Evolutionary conservation across 2,113 vertebrate species (phyloP).

Genomic region (Lycaon pictus): DNA sequence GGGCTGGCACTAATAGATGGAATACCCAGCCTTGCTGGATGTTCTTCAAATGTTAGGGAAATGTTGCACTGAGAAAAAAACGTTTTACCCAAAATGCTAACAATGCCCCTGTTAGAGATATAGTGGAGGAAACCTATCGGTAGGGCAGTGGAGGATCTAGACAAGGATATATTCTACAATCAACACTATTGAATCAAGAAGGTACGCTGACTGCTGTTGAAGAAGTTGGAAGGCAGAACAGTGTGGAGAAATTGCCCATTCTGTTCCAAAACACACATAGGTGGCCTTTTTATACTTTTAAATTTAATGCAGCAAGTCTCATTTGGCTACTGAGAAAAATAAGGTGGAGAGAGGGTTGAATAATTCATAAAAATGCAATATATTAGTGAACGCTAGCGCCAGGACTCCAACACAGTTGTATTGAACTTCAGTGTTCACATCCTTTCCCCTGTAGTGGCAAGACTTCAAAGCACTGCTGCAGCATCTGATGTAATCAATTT

Average conservation of each 20-base stretch:
- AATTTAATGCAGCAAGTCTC: background rate
- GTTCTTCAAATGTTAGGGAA: background rate
- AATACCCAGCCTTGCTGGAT: background rate
- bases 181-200: background rate
- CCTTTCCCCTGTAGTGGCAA: background rate
- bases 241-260: rapidly evolving
- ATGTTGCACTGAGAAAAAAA: background rate
- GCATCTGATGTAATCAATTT: background rate
- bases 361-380: conserved; percentile 13
- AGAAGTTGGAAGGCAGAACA: background rate
- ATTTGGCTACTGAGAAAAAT: background rate
- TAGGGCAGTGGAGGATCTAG: background rate
- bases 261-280: background rate
- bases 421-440: background rate
- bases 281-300: background rate
- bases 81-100: background rate
- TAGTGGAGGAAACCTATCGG: too few relatives aligned
- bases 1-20: background rate
- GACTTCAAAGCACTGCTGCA: background rate
- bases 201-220: background rate
- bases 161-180: background rate
- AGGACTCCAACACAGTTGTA: background rate
- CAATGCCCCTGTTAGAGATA: background rate
- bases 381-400: background rate
- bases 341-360: background rate